These are phyloP conservation scores for Fragum fragum DNA, from an alignment of 2,888 invertebrate genomes.

Conservation along the genomic window DNA sequence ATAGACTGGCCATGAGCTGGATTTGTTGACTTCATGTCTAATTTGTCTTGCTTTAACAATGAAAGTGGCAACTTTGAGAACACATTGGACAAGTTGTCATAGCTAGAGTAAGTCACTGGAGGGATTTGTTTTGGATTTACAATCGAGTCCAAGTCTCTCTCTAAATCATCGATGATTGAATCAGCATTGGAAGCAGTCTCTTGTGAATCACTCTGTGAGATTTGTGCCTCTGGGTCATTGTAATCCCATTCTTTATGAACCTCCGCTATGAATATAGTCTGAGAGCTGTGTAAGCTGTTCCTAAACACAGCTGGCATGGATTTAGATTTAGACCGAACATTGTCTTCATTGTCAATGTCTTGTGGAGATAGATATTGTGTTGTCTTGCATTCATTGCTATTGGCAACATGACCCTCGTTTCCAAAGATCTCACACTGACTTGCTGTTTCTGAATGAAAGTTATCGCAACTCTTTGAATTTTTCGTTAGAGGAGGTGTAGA, in stretches of 20 bases:
- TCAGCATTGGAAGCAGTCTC: slow-evolving; percentile 68
- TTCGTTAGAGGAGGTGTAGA: slow-evolving; percentile 65
- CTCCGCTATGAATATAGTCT: slow-evolving; percentile 81
- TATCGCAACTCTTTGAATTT: slow-evolving; percentile 74
- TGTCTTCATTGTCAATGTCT: slow-evolving; percentile 66
- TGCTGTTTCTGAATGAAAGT: slow-evolving; percentile 53
- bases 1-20: slow-evolving; percentile 9
- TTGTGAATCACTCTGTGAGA: slow-evolving; percentile 68
- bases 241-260: slow-evolving; percentile 82
- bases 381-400: slow-evolving; percentile 55
- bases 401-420: slow-evolving; percentile 55
- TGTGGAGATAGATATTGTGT: slow-evolving; percentile 57
- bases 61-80: slow-evolving; percentile 33
- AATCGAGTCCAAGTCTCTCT: slow-evolving; percentile 78
- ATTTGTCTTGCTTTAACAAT: not conserved
- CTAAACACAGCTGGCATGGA: slow-evolving; percentile 74
- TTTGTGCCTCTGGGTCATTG: slow-evolving; percentile 60
- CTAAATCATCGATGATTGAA: slow-evolving; percentile 70
- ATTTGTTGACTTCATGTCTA: slow-evolving; percentile 10
- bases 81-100: slow-evolving; percentile 38
- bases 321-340: slow-evolving; percentile 71
- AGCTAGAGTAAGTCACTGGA: slow-evolving; percentile 38
- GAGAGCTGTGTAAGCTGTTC: slow-evolving; percentile 73
- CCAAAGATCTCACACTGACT: slow-evolving; percentile 71
- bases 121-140: slow-evolving; percentile 64